A percentile compares a stretch with the other conserved stretches of the same genome.
Conservation (phyloP, 2,888 invertebrate species). For the Dendrolimus houi region DNA sequence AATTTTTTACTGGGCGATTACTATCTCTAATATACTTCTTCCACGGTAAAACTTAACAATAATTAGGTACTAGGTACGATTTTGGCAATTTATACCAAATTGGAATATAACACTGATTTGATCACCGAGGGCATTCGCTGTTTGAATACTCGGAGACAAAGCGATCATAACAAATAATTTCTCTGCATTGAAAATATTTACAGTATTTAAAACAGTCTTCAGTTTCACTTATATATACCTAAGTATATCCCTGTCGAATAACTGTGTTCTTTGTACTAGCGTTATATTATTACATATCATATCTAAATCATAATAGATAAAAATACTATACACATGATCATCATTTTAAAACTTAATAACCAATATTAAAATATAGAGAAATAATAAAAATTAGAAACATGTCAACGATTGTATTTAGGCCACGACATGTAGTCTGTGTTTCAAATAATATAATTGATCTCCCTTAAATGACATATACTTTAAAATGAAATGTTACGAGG, state of each 20-base stretch:
- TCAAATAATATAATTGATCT: no score
- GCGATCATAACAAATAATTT: conserved; percentile 37
- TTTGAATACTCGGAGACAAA: conserved; percentile 29
- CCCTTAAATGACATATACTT: no score
- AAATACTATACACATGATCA: no score
- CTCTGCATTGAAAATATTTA: conserved; percentile 58
- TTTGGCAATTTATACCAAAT: conserved; percentile 61
- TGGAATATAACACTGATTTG: conserved; percentile 58
- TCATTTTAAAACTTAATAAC: no score
- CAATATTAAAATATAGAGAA: no score
- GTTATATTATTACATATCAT: conserved; percentile 31
- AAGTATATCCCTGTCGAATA: conserved; percentile 68
- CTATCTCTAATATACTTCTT: no score
- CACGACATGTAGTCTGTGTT: no score
- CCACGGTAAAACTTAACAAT: conserved; percentile 40
- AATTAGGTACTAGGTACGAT: conserved; percentile 64
- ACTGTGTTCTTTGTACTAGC: conserved; percentile 69
- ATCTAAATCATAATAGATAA: no score
- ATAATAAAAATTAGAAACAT: no score
- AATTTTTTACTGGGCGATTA: no score
- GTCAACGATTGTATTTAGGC: no score
- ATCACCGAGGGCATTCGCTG: conserved; percentile 42
- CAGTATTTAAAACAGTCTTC: conserved; percentile 70
- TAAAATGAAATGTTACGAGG: no score
- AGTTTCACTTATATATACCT: conserved; percentile 63